These are phyloP conservation scores for Xenopus petersii DNA, from an alignment of 2,797 vertebrate genomes.

Conservation along the genomic window DNA sequence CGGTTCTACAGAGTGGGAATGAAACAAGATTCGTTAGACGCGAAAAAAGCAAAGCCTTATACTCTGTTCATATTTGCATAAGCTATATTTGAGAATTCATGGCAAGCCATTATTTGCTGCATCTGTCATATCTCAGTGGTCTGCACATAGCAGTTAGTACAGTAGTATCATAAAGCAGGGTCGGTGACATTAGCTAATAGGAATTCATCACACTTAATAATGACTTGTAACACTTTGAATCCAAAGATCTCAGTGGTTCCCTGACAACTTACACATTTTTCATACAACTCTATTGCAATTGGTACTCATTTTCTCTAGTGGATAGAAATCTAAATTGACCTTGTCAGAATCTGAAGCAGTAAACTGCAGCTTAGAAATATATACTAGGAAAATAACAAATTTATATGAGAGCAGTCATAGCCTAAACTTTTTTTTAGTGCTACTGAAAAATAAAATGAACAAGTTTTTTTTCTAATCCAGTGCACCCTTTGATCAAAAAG, in stretches of 20 bases:
- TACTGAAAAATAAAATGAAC: constrained; percentile 43
- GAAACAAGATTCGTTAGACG: not conserved
- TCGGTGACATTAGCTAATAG: constrained; percentile 51
- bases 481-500: constrained; percentile 26
- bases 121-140: constrained; percentile 52
- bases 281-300: constrained; percentile 33
- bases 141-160: constrained; percentile 41
- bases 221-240: constrained; percentile 47
- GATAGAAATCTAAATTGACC: constrained; percentile 47
- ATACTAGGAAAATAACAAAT: constrained; percentile 41
- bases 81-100: constrained; percentile 12
- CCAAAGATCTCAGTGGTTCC: constrained; percentile 39
- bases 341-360: constrained; percentile 50
- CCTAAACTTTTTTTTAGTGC: constrained; percentile 39
- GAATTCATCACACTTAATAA: constrained; percentile 43
- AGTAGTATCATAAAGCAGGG: constrained; percentile 39
- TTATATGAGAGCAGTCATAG: constrained; percentile 46
- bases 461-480: constrained; percentile 38
- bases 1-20: constrained; percentile 7
- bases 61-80: constrained; percentile 26
- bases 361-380: constrained; percentile 49
- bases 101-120: constrained; percentile 16
- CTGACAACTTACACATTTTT: constrained; percentile 47
- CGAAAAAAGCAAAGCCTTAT: not conserved
- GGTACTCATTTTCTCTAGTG: constrained; percentile 46